Conservation (phyloP, 2,888 invertebrate genomes). For the Melolontha melolontha region DNA sequence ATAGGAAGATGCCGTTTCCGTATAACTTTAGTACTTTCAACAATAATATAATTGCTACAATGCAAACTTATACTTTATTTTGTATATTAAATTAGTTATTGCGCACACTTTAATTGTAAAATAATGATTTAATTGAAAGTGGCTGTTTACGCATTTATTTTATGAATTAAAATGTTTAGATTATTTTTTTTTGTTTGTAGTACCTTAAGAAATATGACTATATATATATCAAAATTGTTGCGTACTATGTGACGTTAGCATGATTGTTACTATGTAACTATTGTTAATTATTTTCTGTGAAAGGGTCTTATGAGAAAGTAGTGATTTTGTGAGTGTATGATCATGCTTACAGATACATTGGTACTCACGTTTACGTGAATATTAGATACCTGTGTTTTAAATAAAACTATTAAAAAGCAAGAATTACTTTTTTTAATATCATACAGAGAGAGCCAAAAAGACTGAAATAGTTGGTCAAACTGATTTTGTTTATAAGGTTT, state of each 20-base stretch:
- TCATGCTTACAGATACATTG: constrained; percentile 59
- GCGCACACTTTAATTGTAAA: no score
- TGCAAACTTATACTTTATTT: no score
- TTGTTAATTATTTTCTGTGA: constrained; percentile 43
- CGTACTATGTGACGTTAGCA: constrained; percentile 54
- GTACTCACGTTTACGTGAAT: constrained; percentile 36
- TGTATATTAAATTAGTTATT: no score
- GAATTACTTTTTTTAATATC: no score
- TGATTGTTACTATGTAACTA: constrained; percentile 52
- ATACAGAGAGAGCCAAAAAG: no score
- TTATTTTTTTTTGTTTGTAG: neutral
- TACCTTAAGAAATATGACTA: constrained; percentile 19
- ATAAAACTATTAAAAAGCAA: neutral
- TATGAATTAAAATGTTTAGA: neutral
- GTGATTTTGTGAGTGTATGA: constrained; percentile 48
- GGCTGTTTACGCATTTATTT: no score
- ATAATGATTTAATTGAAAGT: no score
- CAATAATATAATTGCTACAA: no score
- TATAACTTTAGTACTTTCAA: no score
- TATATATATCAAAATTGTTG: constrained; percentile 44
- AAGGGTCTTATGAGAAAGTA: constrained; percentile 27
- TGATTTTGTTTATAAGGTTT: no score
- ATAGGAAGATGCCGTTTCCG: no score
- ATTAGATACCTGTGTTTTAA: constrained; percentile 30
- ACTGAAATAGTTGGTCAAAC: no score